Conservation (phyloP, 2,888 invertebrate species). For the Dynastes hyllus region DNA sequence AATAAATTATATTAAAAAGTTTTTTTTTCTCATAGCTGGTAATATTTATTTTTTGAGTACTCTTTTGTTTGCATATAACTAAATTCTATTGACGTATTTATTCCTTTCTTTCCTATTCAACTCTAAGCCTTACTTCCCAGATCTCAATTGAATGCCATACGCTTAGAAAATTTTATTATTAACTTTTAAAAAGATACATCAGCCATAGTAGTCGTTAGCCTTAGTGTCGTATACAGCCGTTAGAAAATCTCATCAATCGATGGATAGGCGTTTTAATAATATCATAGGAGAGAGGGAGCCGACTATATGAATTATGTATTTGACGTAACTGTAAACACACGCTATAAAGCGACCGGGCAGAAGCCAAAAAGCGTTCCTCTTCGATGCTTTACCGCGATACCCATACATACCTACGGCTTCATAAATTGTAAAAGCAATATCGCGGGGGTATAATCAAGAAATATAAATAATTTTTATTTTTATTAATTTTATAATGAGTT, state of each 20-base stretch:
- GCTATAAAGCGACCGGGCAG: background rate
- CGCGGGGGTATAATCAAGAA: slow-evolving; percentile 32
- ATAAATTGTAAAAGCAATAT: slow-evolving; percentile 40
- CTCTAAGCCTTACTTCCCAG: too few species aligned
- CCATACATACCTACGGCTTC: background rate
- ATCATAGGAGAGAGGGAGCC: background rate
- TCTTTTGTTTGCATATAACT: too few species aligned
- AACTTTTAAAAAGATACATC: too few species aligned
- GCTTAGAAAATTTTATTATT: too few species aligned
- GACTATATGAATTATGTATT: slow-evolving; percentile 33
- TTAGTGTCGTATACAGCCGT: background rate
- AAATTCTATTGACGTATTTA: too few species aligned
- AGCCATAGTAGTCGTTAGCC: too few species aligned
- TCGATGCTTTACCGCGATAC: background rate
- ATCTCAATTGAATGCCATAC: too few species aligned
- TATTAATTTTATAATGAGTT: slow-evolving; percentile 37
- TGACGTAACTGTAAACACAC: slow-evolving; percentile 31
- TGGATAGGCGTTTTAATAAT: slow-evolving; percentile 28
- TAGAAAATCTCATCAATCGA: slow-evolving; percentile 12
- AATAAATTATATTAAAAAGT: too few species aligned
- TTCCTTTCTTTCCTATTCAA: too few species aligned
- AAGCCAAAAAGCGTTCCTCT: too few species aligned
- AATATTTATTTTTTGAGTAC: too few species aligned
- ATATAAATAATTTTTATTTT: slow-evolving; percentile 41
- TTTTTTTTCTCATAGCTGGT: too few species aligned